These are phyloP conservation scores for Hydropotes inermis DNA, from an alignment of 2,113 vertebrate species.

Conservation along the genomic window DNA sequence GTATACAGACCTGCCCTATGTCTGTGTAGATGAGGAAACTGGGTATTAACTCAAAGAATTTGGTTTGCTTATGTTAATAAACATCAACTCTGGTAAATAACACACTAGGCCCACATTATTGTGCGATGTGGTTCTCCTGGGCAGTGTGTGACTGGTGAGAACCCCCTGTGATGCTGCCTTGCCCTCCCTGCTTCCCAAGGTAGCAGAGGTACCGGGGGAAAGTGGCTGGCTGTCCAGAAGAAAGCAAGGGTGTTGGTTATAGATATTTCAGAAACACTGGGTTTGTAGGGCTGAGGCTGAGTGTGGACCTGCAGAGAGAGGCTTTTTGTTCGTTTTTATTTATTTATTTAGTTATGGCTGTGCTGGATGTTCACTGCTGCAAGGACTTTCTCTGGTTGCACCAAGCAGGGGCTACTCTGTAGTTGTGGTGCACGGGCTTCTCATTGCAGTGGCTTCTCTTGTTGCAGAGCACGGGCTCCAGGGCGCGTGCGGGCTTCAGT, in stretches of 20 bases:
- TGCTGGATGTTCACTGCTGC: not conserved
- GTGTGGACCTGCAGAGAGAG: too few relatives aligned
- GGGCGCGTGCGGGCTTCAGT: not conserved
- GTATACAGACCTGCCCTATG: not conserved
- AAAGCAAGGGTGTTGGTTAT: not conserved
- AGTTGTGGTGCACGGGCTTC: not conserved
- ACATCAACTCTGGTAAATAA: not conserved
- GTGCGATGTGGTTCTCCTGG: not conserved
- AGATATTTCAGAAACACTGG: not conserved
- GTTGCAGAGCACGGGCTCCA: not conserved
- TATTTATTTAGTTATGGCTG: not conserved
- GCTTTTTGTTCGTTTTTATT: not conserved
- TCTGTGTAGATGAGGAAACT: not conserved
- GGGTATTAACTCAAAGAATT: not conserved
- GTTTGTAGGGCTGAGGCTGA: not conserved
- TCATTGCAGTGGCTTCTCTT: not conserved
- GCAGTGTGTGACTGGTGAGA: not conserved
- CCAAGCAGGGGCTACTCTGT: not conserved
- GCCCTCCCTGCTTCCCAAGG: not conserved
- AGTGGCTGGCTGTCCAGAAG: not conserved
- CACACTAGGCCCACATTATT: not conserved
- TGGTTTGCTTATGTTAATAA: not conserved
- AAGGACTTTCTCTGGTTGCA: not conserved
- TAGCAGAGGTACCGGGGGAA: not conserved
- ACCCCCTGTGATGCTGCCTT: not conserved